Evolutionary conservation across 1,140 invertebrate species (phyloP).

Genomic region (Lycorma delicatula): DNA sequence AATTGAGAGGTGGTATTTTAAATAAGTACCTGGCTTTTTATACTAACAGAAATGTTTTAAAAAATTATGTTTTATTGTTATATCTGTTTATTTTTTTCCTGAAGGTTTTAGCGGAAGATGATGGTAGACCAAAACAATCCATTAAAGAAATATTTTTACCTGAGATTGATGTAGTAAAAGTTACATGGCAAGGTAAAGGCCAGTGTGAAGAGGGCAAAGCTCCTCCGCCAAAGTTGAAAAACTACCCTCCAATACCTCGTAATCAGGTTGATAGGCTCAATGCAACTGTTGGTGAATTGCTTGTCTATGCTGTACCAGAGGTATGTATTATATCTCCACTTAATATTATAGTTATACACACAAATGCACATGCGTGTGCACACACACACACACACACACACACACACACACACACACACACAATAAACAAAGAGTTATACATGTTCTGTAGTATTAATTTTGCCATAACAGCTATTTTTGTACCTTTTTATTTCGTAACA

Average conservation of each 20-base stretch:
- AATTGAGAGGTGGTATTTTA: too few relatives aligned
- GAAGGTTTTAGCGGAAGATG: constrained; percentile 13
- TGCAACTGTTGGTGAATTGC: constrained; percentile 64
- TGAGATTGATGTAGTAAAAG: constrained; percentile 45
- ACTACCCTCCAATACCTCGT: constrained; percentile 62
- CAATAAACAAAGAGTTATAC: too few relatives aligned
- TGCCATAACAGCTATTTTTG: too few relatives aligned
- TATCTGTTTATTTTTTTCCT: background rate
- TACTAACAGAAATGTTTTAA: too few relatives aligned
- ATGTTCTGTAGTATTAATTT: too few relatives aligned
- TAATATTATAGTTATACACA: too few relatives aligned
- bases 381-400: too few relatives aligned
- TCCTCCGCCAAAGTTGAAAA: constrained; percentile 45
- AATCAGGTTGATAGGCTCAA: constrained; percentile 80
- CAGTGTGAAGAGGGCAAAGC: constrained; percentile 45
- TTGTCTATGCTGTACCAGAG: constrained; percentile 69
- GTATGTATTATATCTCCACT: constrained; percentile 39
- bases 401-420: too few relatives aligned
- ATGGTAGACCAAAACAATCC: constrained; percentile 4
- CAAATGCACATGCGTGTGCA: too few relatives aligned
- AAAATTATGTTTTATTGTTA: too few relatives aligned
- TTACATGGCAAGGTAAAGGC: constrained; percentile 50
- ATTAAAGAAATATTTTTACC: constrained; percentile 1
- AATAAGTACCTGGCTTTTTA: too few relatives aligned
- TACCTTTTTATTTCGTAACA: too few relatives aligned